Percentiles rank a stretch among this genome's conserved stretches.
phyloP scores from a whole-genome alignment of 2,797 vertebrate genomes.

The Cichlasoma orientale region DNA sequence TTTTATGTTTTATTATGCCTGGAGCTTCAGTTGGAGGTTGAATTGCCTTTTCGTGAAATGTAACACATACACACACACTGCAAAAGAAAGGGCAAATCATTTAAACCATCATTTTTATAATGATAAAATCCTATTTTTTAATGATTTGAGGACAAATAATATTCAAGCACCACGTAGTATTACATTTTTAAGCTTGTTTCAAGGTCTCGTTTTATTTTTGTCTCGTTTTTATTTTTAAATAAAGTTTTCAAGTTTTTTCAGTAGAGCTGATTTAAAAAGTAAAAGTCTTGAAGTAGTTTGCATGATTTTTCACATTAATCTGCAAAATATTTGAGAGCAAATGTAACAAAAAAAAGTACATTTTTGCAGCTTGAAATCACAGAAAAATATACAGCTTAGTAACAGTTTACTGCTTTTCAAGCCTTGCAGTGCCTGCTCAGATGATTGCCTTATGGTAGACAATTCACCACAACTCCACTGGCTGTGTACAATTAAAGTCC shows the following conservation, averaged over 20 bases:
- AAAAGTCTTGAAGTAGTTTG: not conserved
- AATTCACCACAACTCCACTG: constrained; percentile 41
- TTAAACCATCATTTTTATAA: not conserved
- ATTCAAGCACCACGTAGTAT: not conserved
- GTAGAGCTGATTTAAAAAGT: too few relatives aligned
- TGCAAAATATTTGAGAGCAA: not conserved
- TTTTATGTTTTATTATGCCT: not conserved
- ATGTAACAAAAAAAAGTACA: not conserved
- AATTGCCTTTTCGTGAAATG: not conserved
- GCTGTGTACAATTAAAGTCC: constrained; percentile 67
- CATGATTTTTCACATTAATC: not conserved
- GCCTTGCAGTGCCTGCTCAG: not conserved
- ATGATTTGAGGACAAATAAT: not conserved
- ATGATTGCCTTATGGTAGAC: constrained; percentile 33
- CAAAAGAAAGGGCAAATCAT: fast-evolving
- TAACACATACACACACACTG: not conserved
- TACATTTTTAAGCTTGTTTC: not conserved
- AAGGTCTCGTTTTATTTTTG: not conserved
- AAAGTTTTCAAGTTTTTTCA: too few relatives aligned
- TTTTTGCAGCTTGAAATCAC: not conserved
- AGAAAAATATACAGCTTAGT: not conserved
- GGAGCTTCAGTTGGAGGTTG: not conserved
- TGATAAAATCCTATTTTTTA: not conserved
- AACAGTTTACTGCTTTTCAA: not conserved
- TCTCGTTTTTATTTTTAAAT: not conserved